Percentiles rank a stretch among this genome's conserved stretches.
Evolutionary conservation across 2,113 vertebrate species (phyloP).

Genomic region (Trochalopteron elliotii): DNA sequence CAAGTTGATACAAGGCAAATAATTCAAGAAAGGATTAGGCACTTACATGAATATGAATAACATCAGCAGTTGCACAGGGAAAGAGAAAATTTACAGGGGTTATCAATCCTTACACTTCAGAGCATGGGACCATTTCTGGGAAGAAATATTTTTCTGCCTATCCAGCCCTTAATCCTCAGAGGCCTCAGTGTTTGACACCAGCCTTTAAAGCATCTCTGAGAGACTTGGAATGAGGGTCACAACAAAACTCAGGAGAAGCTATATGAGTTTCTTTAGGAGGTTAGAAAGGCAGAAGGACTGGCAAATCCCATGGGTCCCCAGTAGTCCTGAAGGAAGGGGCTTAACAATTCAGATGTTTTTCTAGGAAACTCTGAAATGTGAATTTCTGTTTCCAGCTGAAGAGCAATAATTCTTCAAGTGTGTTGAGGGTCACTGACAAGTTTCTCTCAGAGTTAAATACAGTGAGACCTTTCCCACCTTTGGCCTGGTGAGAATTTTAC

Average conservation of each 20-base stretch:
- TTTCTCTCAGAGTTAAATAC: not conserved
- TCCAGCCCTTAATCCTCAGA: constrained; percentile 1
- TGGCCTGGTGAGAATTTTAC: not conserved
- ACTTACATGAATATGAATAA: constrained; percentile 58
- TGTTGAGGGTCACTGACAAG: not conserved
- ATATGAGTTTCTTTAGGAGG: not conserved
- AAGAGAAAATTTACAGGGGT: constrained; percentile 46
- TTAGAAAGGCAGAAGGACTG: not conserved
- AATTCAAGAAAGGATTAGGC: constrained; percentile 43
- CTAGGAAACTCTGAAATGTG: not conserved
- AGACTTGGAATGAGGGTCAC: not conserved
- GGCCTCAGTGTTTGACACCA: not conserved
- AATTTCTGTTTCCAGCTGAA: not conserved
- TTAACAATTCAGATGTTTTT: not conserved
- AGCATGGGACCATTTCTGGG: not conserved
- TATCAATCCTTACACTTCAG: constrained; percentile 44
- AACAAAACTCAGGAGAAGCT: not conserved
- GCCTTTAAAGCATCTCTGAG: not conserved
- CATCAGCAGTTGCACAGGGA: not conserved
- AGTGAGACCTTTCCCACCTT: not conserved
- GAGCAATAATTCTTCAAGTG: not conserved
- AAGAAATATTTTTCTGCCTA: constrained; percentile 56
- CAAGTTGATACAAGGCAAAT: constrained; percentile 43
- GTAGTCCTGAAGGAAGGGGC: not conserved
- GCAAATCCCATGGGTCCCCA: not conserved